Evolutionary conservation across 2,113 vertebrate genomes (phyloP).

Genomic region (Anolis carolinensis): DNA sequence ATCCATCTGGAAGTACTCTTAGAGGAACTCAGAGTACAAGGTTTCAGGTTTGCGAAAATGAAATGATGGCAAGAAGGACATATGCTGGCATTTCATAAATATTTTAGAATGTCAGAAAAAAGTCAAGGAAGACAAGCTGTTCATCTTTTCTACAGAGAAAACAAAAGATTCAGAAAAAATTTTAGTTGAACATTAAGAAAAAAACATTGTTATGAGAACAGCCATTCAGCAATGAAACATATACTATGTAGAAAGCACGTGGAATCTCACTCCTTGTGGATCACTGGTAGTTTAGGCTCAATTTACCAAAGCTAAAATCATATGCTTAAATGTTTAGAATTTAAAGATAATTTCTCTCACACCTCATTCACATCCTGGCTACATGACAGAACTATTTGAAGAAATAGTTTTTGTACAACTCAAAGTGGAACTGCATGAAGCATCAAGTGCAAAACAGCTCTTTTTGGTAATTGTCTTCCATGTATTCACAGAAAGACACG

Average conservation of each 20-base stretch:
- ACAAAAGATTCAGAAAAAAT: neutral
- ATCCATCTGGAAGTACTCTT: neutral
- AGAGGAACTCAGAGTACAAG: neutral
- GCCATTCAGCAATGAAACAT: neutral
- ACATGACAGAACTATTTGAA: neutral
- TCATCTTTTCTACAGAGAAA: neutral
- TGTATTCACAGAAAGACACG: neutral
- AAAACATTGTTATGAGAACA: no score
- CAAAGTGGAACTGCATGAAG: neutral
- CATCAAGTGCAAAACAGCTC: neutral
- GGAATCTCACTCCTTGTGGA: neutral
- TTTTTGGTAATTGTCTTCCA: neutral
- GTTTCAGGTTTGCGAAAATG: neutral
- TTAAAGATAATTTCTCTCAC: no score
- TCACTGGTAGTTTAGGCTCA: neutral
- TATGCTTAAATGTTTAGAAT: neutral
- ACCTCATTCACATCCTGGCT: neutral
- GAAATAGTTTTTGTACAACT: neutral
- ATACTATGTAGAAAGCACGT: neutral
- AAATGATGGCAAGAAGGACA: neutral
- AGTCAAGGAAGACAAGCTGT: neutral
- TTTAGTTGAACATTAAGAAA: neutral
- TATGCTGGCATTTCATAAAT: constrained; percentile 1
- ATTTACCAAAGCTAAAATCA: neutral
- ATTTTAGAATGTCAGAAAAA: constrained; percentile 24